Base-by-base conservation (phyloP, 2,797 vertebrate species). In the Acanthornis magna region DNA sequence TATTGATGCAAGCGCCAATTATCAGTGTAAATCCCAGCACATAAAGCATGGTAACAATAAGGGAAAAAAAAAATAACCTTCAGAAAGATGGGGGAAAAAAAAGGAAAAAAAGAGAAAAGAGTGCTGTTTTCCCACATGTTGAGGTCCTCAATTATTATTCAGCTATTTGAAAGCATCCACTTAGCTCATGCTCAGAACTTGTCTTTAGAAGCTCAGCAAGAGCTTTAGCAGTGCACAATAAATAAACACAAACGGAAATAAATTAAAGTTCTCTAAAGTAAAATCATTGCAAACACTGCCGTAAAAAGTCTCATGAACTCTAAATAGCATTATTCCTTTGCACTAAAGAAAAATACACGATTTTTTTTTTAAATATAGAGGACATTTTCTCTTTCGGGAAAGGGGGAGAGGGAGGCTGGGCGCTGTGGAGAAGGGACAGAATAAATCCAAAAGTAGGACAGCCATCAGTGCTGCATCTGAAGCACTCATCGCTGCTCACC, bases 261-360 rank as follows among this genome's bases (percentile, higher is more conserved):
- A 84, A 81, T 14, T 4, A 7, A 81, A 77, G 34, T 11, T 60
- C 29, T 17, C 40, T 58, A n/a, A n/a, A n/a, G n/a, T n/a, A n/a
- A n/a, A 89, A 57, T 42, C 80, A 54, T 34, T 30, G 17, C 43
- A 71, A 88, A 9, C 29, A 20, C 5, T 27, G 11, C 47, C 57
- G 12, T 11, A 38, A 57, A 75, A 72, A 62, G 25, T 30, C 71
- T 30, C 22, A 43, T 19, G 36, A 81, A 62, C 27, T 60, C 13
- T 9, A 22, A 45, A 30, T 0, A 71, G 22, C 3, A 58, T 22
- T 72, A 22, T 19, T 55, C 32, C 21, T 47, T 47, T 13, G 9
- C 30, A 42, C n/a, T 58, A 27, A 36, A 48, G 38, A n/a, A 62
- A 86, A 63, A 40, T 0, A 60, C 0, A 27, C 2, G 13, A 1